These are phyloP conservation scores for Meloidogyne floridensis DNA, from an alignment of 1,140 invertebrate species.

Conservation along the genomic window DNA sequence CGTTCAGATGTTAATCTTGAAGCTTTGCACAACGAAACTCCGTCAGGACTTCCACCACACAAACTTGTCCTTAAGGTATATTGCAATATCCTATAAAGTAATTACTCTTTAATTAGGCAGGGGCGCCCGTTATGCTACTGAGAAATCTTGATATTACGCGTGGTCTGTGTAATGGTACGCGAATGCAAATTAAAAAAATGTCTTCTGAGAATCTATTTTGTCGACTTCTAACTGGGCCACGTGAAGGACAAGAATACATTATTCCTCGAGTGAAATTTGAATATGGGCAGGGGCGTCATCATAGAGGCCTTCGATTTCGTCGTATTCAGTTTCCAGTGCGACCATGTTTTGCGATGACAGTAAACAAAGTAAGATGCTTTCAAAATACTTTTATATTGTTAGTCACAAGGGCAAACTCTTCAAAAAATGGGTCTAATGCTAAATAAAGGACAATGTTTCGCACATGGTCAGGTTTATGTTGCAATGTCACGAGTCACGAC, in stretches of 20 bases:
- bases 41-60: slow-evolving; percentile 66
- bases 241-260: slow-evolving; percentile 11
- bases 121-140: background rate
- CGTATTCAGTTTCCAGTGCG: slow-evolving; percentile 69
- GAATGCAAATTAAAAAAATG: background rate
- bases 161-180: slow-evolving; percentile 11
- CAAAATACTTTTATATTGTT: no score
- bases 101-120: background rate
- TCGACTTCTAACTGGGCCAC: background rate
- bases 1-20: slow-evolving; percentile 33
- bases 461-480: slow-evolving; percentile 67
- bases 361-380: slow-evolving; percentile 70
- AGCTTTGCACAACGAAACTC: slow-evolving; percentile 43
- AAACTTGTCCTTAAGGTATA: slow-evolving; percentile 64
- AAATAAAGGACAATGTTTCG: slow-evolving; percentile 64
- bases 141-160: background rate
- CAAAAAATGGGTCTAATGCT: slow-evolving; percentile 62
- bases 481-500: slow-evolving; percentile 29
- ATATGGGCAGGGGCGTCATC: slow-evolving; percentile 18
- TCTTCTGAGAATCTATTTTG: background rate
- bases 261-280: slow-evolving; percentile 11
- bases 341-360: slow-evolving; percentile 69
- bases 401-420: slow-evolving; percentile 69
- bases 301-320: background rate
- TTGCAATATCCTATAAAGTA: no score